Conservation (phyloP, 2,888 invertebrate genomes). For the Xestoiulus laeticollis region DNA sequence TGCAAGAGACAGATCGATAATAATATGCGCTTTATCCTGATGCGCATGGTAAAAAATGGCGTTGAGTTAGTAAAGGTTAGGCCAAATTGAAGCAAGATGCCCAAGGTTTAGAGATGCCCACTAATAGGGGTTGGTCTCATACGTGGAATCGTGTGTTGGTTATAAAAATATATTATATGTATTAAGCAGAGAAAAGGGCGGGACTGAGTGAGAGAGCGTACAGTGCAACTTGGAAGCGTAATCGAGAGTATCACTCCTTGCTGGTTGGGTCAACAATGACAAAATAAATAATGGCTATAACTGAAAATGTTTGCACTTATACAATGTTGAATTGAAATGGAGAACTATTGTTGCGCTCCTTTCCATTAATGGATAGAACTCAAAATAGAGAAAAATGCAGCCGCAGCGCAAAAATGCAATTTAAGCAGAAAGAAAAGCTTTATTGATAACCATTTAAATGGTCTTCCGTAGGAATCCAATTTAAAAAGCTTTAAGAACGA, state of each 20-base stretch:
- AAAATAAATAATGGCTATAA: slow-evolving; percentile 37
- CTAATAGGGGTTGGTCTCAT: neutral
- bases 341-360: slow-evolving; percentile 28
- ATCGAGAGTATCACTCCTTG: slow-evolving; percentile 29
- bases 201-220: slow-evolving; percentile 13
- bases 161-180: slow-evolving; percentile 37
- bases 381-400: slow-evolving; percentile 13
- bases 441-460: slow-evolving; percentile 37
- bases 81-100: neutral
- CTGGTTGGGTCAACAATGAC: slow-evolving; percentile 33
- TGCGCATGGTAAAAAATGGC: neutral
- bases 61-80: neutral
- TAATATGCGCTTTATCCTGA: neutral
- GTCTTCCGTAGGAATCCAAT: slow-evolving; percentile 23
- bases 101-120: neutral
- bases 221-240: neutral
- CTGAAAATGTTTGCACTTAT: slow-evolving; percentile 37
- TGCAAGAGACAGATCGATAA: neutral
- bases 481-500: neutral
- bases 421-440: slow-evolving; percentile 37
- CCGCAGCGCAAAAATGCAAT: slow-evolving; percentile 28
- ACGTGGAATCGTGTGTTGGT: neutral
- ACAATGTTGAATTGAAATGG: slow-evolving; percentile 18
- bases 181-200: slow-evolving; percentile 24
- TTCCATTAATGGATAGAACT: slow-evolving; percentile 33